Conservation (phyloP, 2,797 vertebrate species). For the Antennarius maculatus region DNA sequence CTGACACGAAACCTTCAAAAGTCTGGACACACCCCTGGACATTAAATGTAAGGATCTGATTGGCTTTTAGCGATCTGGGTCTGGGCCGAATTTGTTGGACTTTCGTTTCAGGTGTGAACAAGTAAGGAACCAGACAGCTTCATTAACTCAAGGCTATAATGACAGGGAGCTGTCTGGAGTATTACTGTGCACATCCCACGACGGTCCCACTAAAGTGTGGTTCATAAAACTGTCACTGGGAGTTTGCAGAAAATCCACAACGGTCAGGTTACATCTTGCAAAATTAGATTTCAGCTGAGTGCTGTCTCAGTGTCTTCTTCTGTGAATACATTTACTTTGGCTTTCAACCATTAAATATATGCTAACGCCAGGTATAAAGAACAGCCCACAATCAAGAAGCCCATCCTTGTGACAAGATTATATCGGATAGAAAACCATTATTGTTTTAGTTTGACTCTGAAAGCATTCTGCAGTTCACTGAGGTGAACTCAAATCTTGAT, state of each 20-base stretch:
- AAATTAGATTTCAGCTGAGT: slow-evolving; percentile 44
- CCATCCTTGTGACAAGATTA: too few relatives aligned
- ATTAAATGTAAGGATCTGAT: too few relatives aligned
- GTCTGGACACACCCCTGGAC: too few relatives aligned
- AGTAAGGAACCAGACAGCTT: slow-evolving; percentile 1
- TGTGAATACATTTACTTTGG: too few relatives aligned
- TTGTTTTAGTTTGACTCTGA: slow-evolving; percentile 14
- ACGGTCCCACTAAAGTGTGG: slow-evolving; percentile 31
- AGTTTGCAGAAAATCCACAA: slow-evolving; percentile 20
- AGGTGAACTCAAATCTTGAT: slow-evolving; percentile 28
- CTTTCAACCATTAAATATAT: too few relatives aligned
- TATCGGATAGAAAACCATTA: background rate
- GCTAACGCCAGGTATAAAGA: too few relatives aligned
- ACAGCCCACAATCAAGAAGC: too few relatives aligned
- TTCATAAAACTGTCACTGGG: slow-evolving; percentile 30
- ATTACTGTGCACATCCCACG: slow-evolving; percentile 2
- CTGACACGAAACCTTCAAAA: too few relatives aligned
- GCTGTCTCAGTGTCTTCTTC: background rate
- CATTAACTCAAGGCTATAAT: slow-evolving; percentile 1
- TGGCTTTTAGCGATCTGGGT: too few relatives aligned
- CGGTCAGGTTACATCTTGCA: slow-evolving; percentile 44
- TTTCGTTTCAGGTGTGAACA: background rate
- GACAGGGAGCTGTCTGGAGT: background rate
- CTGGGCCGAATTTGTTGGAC: too few relatives aligned
- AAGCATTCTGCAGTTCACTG: slow-evolving; percentile 15